Percentiles rank a stretch among this genome's conserved stretches.
Evolutionary conservation across 2,888 invertebrate genomes (phyloP).

Genomic region (Bimastos eiseni): DNA sequence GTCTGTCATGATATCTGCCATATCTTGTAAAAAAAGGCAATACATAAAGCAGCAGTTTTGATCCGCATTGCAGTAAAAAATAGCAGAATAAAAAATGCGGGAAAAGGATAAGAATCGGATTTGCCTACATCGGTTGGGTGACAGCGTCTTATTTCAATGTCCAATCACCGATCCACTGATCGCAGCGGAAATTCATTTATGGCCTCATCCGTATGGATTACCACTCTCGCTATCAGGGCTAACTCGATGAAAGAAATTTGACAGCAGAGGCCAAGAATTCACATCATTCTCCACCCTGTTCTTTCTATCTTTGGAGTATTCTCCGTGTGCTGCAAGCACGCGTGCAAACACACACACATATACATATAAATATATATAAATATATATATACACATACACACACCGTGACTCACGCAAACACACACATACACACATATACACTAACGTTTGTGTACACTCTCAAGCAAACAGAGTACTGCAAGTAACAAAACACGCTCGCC

Average conservation of each 20-base stretch:
- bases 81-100: not conserved
- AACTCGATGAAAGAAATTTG: slow-evolving; percentile 18
- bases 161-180: not conserved
- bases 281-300: not conserved
- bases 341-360: not conserved
- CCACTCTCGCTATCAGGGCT: not conserved
- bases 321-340: not conserved
- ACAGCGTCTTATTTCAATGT: slow-evolving; percentile 19
- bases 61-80: not conserved
- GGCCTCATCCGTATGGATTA: not conserved
- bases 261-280: slow-evolving; percentile 22
- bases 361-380: not conserved
- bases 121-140: not conserved
- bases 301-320: not conserved
- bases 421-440: not conserved
- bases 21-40: not conserved
- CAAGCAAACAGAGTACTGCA: not conserved
- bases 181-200: slow-evolving; percentile 22
- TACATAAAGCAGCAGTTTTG: not conserved
- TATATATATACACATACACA: not conserved
- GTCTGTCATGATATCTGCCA: not conserved
- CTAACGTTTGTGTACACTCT: not conserved
- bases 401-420: not conserved
- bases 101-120: not conserved
- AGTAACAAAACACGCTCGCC: not conserved